A percentile compares a stretch with the other conserved stretches of the same genome.
phyloP scores from a whole-genome alignment of 2,113 vertebrate species.

The Takifugu flavidus region DNA sequence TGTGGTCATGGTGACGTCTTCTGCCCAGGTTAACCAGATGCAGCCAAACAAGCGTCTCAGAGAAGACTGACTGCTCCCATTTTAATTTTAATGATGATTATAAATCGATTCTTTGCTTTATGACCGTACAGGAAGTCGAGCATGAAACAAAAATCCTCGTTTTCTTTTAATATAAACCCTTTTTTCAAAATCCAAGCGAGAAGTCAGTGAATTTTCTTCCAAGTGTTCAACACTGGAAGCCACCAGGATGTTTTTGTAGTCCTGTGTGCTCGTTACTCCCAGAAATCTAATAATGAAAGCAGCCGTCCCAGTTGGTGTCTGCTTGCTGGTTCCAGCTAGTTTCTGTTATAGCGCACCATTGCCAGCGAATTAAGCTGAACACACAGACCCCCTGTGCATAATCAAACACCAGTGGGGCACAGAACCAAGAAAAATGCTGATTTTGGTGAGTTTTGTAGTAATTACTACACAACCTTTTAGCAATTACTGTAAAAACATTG shows the following conservation, averaged over 20 bases:
- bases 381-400: not conserved
- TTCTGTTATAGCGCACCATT: slow-evolving; percentile 28
- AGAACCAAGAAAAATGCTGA: not conserved
- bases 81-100: not conserved
- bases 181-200: slow-evolving; percentile 13
- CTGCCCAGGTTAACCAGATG: slow-evolving; percentile 52
- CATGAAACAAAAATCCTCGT: slow-evolving; percentile 8
- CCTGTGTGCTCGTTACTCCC: slow-evolving; percentile 7
- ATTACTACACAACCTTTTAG: too few relatives aligned
- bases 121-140: slow-evolving; percentile 9
- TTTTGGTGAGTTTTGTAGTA: too few relatives aligned
- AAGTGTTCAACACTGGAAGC: slow-evolving; percentile 12
- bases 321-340: too few relatives aligned
- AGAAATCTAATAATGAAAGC: slow-evolving; percentile 49
- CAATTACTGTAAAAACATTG: too few relatives aligned
- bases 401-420: slow-evolving; percentile 9
- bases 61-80: too few relatives aligned
- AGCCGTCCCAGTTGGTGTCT: slow-evolving; percentile 13
- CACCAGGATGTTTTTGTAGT: slow-evolving; percentile 29
- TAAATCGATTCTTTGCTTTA: slow-evolving; percentile 2
- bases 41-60: slow-evolving; percentile 15
- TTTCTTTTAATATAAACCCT: not conserved
- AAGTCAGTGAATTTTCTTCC: not conserved
- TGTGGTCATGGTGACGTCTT: slow-evolving; percentile 45
- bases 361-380: slow-evolving; percentile 17